These are phyloP conservation scores for Drosophila leonis DNA, from an alignment of 2,888 invertebrate genomes.

Conservation along the genomic window DNA sequence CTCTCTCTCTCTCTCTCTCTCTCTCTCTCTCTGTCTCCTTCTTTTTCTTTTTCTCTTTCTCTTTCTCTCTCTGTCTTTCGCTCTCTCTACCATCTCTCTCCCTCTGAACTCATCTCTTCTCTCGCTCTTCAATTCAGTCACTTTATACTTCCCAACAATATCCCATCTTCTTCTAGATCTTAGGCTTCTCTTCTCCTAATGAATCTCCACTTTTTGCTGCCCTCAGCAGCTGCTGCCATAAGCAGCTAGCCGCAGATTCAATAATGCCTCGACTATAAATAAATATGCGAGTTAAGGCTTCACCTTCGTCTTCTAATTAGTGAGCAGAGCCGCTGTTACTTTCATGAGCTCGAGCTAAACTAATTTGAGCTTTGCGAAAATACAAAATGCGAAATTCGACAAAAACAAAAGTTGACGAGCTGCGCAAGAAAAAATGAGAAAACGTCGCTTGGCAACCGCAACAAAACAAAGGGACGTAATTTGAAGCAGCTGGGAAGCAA, in stretches of 20 bases:
- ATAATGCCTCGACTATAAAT: constrained; percentile 52
- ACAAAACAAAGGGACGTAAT: constrained; percentile 70
- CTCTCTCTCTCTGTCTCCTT: not conserved
- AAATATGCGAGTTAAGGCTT: constrained; percentile 41
- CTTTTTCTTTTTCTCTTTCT: not conserved
- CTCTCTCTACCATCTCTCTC: not conserved
- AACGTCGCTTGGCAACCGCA: constrained; percentile 61
- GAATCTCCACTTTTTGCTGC: not conserved
- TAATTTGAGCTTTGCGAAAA: constrained; percentile 53
- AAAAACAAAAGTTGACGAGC: constrained; percentile 39
- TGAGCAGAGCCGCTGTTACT: constrained; percentile 49
- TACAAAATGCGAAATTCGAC: constrained; percentile 31
- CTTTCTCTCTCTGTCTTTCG: not conserved
- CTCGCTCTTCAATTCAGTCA: not conserved
- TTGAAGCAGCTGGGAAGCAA: constrained; percentile 73
- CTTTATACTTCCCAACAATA: not conserved
- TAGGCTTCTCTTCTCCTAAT: not conserved
- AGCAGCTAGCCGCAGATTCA: constrained; percentile 45
- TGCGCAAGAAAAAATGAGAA: constrained; percentile 55
- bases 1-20: not conserved
- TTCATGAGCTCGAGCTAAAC: constrained; percentile 56
- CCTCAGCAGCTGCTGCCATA: constrained; percentile 23
- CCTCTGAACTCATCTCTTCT: not conserved
- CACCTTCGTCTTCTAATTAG: constrained; percentile 62
- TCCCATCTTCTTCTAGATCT: not conserved